phyloP scores from a whole-genome alignment of 2,113 vertebrate genomes.

The Paedocypris sp. region DNA sequence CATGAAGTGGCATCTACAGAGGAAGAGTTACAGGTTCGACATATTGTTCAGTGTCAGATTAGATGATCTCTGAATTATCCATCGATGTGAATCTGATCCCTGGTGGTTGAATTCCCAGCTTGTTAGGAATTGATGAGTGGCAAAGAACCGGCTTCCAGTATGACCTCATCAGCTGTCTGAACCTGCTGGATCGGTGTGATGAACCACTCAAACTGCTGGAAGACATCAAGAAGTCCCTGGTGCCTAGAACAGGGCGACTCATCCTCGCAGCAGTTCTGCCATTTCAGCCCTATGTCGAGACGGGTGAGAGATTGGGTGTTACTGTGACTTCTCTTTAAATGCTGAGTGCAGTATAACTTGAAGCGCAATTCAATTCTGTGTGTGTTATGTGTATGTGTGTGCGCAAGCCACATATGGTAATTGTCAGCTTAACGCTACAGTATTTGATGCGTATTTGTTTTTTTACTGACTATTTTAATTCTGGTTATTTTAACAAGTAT shows the following conservation, averaged over 20 bases:
- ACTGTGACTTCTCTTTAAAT: too few relatives aligned
- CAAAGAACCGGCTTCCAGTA: constrained; percentile 81
- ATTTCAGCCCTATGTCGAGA: constrained; percentile 90
- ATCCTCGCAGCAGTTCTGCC: constrained; percentile 85
- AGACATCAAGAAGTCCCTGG: constrained; percentile 76
- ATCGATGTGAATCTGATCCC: neutral
- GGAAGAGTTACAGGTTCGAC: constrained; percentile 81
- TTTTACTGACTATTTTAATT: too few relatives aligned
- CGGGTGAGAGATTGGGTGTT: constrained; percentile 63
- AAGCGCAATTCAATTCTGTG: too few relatives aligned
- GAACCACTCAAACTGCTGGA: constrained; percentile 77
- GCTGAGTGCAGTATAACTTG: too few relatives aligned
- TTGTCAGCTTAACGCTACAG: too few relatives aligned
- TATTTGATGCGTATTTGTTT: too few relatives aligned
- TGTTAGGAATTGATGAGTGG: constrained; percentile 89
- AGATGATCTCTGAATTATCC: neutral
- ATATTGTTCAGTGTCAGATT: too few relatives aligned
- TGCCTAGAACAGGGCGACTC: constrained; percentile 78
- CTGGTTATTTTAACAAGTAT: too few relatives aligned
- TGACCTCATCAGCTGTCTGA: constrained; percentile 94
- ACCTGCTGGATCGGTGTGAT: constrained; percentile 90
- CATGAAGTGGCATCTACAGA: constrained; percentile 96
- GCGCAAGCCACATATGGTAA: too few relatives aligned
- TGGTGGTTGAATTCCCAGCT: neutral
- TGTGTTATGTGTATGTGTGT: too few relatives aligned